Evolutionary conservation across 2,797 vertebrate genomes (phyloP).

Genomic region (Selene dorsalis): DNA sequence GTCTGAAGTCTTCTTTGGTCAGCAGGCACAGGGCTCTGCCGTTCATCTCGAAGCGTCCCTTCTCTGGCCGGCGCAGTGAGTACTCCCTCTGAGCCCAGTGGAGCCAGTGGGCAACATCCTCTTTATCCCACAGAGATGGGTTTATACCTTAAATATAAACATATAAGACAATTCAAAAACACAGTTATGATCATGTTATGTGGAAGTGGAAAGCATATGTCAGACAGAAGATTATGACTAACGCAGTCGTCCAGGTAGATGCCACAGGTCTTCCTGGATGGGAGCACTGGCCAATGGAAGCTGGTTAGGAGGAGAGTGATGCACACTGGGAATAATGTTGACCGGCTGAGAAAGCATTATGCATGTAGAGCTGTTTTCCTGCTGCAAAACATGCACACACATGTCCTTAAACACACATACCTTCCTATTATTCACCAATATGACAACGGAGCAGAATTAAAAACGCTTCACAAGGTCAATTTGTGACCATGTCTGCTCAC

Average conservation of each 20-base stretch:
- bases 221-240: slow-evolving; percentile 65
- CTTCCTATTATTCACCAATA: neutral
- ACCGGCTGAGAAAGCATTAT: slow-evolving; percentile 26
- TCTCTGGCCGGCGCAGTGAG: slow-evolving; percentile 82
- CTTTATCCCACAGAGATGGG: slow-evolving; percentile 92
- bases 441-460: neutral
- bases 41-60: slow-evolving; percentile 91
- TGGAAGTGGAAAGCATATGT: neutral
- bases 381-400: slow-evolving; percentile 53
- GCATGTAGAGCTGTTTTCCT: slow-evolving; percentile 48
- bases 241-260: slow-evolving; percentile 89
- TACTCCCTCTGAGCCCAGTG: slow-evolving; percentile 93
- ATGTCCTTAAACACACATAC: neutral
- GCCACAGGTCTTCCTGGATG: slow-evolving; percentile 82
- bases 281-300: slow-evolving; percentile 42
- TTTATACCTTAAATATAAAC: slow-evolving; percentile 87
- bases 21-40: slow-evolving; percentile 92
- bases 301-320: slow-evolving; percentile 32
- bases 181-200: no score
- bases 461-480: neutral
- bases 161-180: neutral
- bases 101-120: slow-evolving; percentile 92
- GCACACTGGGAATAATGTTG: slow-evolving; percentile 18
- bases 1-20: slow-evolving; percentile 94
- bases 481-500: neutral